Evolutionary conservation across 2,797 vertebrate species (phyloP).

Genomic region (Neosilurus mollespiculum): DNA sequence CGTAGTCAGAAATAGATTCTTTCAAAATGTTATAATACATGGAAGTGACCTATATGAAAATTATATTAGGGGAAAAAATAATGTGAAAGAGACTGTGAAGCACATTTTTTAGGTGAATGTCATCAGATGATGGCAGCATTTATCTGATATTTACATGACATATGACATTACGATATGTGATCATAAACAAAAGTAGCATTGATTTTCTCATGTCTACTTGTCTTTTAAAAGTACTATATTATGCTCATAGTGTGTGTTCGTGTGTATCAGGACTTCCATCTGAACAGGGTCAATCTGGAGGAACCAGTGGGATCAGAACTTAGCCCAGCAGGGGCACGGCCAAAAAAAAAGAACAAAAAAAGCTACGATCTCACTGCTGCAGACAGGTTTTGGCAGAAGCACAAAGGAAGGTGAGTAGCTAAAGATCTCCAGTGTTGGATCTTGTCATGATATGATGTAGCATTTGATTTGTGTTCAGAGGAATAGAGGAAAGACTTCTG

Average conservation of each 20-base stretch:
- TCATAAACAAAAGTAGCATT: background rate
- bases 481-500: background rate
- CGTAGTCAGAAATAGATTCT: background rate
- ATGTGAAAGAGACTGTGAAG: background rate
- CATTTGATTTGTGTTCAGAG: background rate
- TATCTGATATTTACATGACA: background rate
- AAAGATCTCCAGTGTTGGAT: background rate
- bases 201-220: background rate
- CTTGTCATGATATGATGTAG: background rate
- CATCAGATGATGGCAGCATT: background rate
- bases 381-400: constrained; percentile 97
- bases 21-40: background rate
- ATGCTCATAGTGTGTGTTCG: background rate
- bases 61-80: background rate
- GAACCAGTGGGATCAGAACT: constrained; percentile 81
- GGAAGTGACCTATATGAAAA: background rate
- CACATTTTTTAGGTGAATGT: background rate
- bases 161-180: background rate
- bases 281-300: constrained; percentile 91
- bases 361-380: constrained; percentile 90
- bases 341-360: constrained; percentile 94
- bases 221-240: background rate
- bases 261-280: constrained; percentile 86
- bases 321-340: constrained; percentile 88
- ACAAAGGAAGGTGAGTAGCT: constrained; percentile 90